A percentile compares a stretch with the other conserved stretches of the same genome.
These are phyloP conservation scores for Cephalopterus ornatus DNA, from an alignment of 2,113 vertebrate species.

Conservation along the genomic window DNA sequence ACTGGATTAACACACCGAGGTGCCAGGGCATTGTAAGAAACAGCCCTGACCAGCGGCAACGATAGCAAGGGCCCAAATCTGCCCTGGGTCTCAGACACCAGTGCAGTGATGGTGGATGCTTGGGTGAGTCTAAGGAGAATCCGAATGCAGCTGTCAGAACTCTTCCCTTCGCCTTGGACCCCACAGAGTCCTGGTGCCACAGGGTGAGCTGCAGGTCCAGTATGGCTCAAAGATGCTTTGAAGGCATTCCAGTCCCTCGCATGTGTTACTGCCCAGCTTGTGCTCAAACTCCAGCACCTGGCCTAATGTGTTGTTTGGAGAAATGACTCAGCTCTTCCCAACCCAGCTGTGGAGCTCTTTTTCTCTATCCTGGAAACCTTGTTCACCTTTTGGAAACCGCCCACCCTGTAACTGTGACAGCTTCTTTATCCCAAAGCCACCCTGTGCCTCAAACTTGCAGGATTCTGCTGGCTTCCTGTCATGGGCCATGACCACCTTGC, in stretches of 20 bases:
- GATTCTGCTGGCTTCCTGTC: not conserved
- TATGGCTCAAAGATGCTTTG: not conserved
- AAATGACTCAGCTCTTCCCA: not conserved
- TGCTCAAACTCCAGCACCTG: not conserved
- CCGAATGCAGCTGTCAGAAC: fast-evolving
- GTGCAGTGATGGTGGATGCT: fast-evolving
- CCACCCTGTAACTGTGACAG: not conserved
- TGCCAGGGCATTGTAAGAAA: not conserved
- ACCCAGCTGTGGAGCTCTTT: not conserved
- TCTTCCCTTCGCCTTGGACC: not conserved
- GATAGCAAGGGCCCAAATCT: not conserved
- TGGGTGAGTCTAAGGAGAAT: not conserved
- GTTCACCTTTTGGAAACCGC: not conserved
- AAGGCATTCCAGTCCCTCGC: not conserved
- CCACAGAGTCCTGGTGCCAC: not conserved
- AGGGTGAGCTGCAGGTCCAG: not conserved
- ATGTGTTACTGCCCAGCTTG: not conserved
- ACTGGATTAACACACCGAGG: fast-evolving
- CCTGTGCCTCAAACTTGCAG: fast-evolving
- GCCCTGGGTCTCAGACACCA: not conserved
- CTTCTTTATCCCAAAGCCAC: not conserved
- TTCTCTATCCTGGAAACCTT: not conserved
- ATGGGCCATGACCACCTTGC: not conserved
- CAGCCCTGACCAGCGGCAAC: not conserved
- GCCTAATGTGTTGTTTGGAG: fast-evolving